Base-by-base conservation (phyloP, 2,797 vertebrate genomes). In the Danio kyathit region DNA sequence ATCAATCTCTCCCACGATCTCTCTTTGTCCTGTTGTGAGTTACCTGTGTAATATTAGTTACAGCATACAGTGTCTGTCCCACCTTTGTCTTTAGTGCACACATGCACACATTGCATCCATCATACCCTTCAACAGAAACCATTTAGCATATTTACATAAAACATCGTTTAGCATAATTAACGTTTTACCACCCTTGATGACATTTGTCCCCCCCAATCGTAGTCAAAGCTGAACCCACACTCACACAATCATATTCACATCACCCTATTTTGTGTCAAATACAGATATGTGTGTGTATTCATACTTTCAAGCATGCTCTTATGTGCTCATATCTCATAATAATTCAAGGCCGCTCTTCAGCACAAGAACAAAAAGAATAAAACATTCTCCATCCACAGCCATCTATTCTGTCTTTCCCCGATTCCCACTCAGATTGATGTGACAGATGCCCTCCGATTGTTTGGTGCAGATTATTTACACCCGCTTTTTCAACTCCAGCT, bases 301-400 rank as follows among this genome's bases (percentile, higher is more conserved):
- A 40, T 29, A 21, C 66, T 61, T 77, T 52, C 12, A 43, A 51
- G 17, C 38, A 71, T 79, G 12, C 21, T 56, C 56, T 41, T 5
- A 29, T 63, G 52, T 67, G 17, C 51, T 66, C 65, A 14, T 71
- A 52, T 69, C 54, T 76, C 73, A 76, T 70, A 82, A 61, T 82
- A 70, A 76, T 54, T 70, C 80, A 76, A 76, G 73, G 80, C 64
- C 49, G 16, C 54, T 67, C 72, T 80, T 29, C 52, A 81, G 43
- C 21, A 76, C 52, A 61, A 69, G 73, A 49, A 69, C 73, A 82
- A 82, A 81, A 76, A 63, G 57, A 82, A 76, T 69, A 75, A 74
- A 76, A 76, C 59, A 82, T 63, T 56, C 56, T 70, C 66, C 29
- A 51, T 79, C n/a, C 46, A 19, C 46, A 51, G 29, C 57, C 59